Conservation (phyloP, 1,140 invertebrate species). For the Polypedilum vanderplanki region DNA sequence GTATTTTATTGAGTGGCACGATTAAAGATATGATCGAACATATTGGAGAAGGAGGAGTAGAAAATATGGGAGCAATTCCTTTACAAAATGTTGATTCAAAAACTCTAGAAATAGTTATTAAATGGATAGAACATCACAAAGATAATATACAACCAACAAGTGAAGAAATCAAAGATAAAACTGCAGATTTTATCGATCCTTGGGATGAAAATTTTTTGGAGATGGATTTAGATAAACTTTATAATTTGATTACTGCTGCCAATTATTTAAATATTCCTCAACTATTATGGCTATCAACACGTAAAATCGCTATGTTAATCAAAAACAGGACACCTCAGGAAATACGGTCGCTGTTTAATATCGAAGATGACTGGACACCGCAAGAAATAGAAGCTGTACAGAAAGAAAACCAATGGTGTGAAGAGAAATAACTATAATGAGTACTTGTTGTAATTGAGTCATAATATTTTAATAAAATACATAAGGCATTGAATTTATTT, state of each 20-base stretch:
- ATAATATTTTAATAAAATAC: no score
- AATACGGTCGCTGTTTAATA: background rate
- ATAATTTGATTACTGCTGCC: background rate
- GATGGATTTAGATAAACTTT: background rate
- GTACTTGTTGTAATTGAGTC: no score
- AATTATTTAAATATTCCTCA: background rate
- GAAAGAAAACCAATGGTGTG: constrained; percentile 9
- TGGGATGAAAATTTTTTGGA: constrained; percentile 1
- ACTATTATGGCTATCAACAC: background rate
- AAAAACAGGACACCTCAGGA: background rate
- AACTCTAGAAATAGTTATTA: background rate
- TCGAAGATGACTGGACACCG: constrained; percentile 14
- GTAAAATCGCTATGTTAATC: background rate
- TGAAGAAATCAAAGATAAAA: constrained; percentile 7
- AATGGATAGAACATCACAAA: background rate
- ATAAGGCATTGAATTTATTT: no score
- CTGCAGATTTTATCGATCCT: background rate
- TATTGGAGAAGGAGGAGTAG: background rate
- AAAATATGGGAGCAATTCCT: background rate
- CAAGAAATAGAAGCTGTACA: background rate
- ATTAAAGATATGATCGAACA: background rate
- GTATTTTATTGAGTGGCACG: background rate
- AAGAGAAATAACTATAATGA: background rate
- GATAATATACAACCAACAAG: background rate
- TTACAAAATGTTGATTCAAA: background rate